Evolutionary conservation across 2,113 vertebrate genomes (phyloP).

Genomic region (Ramphastos sulfuratus): DNA sequence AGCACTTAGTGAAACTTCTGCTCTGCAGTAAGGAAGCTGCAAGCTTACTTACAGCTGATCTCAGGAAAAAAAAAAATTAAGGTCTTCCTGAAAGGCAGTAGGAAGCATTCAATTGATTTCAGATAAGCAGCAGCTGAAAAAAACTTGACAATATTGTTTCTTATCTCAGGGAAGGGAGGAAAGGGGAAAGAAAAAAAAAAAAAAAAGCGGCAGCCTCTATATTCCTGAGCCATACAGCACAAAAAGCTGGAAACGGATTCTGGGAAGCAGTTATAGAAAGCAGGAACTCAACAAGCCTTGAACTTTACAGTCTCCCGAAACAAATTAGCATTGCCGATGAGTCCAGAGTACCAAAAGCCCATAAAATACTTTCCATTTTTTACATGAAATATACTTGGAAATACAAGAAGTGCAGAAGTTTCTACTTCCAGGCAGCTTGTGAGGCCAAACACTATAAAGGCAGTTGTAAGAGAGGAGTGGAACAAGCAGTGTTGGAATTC

Average conservation of each 20-base stretch:
- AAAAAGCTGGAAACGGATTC: not conserved
- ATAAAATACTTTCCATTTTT: not conserved
- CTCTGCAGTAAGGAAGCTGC: not conserved
- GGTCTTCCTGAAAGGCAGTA: conserved; percentile 12
- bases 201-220: not conserved
- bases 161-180: not conserved
- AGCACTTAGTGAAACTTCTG: not conserved
- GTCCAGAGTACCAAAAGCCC: not conserved
- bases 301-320: not conserved
- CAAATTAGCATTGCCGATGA: not conserved
- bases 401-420: not conserved
- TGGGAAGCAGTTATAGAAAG: not conserved
- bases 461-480: not conserved
- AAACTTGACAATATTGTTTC: not conserved
- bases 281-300: not conserved
- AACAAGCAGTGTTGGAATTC: not conserved
- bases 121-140: conserved; percentile 17
- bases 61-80: not conserved
- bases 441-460: accelerated
- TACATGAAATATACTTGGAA: not conserved
- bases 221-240: not conserved
- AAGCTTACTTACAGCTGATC: not conserved
- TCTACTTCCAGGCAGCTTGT: not conserved
- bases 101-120: conserved; percentile 40
- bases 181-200: not conserved